phyloP scores from a whole-genome alignment of 2,888 invertebrate genomes.

The Chironomus tentans region DNA sequence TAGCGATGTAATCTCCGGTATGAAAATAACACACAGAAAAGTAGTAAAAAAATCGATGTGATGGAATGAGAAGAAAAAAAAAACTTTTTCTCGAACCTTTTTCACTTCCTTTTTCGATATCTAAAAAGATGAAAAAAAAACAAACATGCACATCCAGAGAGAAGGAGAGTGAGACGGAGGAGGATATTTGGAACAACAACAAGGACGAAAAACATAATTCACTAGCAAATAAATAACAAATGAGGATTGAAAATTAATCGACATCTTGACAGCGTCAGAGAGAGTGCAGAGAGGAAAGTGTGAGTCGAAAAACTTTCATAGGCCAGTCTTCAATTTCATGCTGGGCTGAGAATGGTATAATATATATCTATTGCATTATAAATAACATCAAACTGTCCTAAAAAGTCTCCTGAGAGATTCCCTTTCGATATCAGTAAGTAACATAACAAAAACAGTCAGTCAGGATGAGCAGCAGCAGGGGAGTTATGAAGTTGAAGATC shows the following conservation, averaged over 20 bases:
- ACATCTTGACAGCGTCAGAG: constrained; percentile 15
- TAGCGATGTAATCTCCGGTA: constrained; percentile 3
- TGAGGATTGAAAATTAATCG: constrained; percentile 23
- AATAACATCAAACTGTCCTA: constrained; percentile 21
- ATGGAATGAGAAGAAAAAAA: neutral
- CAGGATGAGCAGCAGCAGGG: no score
- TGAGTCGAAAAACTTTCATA: neutral
- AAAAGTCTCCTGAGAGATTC: constrained; percentile 15
- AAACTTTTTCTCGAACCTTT: neutral
- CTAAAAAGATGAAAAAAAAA: no score
- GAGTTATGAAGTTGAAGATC: no score
- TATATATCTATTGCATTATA: constrained; percentile 12
- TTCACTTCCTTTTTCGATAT: no score
- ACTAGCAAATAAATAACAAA: constrained; percentile 14
- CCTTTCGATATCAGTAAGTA: neutral
- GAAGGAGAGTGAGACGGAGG: neutral
- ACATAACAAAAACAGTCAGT: no score
- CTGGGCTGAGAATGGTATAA: neutral
- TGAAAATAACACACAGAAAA: neutral
- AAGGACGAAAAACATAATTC: neutral
- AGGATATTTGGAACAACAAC: neutral
- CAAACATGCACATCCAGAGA: no score
- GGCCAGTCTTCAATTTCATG: neutral
- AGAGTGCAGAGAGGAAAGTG: neutral
- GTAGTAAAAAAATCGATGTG: neutral